Conservation (phyloP, 2,797 vertebrate genomes). For the Tenualosa ilisha region DNA sequence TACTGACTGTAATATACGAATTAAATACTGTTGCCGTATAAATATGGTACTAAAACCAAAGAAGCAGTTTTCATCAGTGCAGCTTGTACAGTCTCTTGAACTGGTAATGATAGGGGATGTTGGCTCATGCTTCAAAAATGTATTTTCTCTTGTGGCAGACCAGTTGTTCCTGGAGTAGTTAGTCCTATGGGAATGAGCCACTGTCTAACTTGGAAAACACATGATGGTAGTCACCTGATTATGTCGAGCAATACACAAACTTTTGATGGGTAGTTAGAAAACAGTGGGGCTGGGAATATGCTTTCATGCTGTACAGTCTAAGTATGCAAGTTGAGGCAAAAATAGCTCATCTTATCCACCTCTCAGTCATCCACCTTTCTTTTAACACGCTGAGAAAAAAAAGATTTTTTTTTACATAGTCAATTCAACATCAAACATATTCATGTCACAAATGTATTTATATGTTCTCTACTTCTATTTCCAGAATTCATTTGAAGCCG, state of each 20-base stretch:
- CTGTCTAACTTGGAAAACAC: neutral
- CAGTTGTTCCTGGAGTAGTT: neutral
- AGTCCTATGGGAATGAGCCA: neutral
- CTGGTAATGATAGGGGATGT: neutral
- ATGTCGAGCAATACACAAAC: neutral
- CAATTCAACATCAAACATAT: conserved; percentile 14
- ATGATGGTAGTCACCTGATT: neutral
- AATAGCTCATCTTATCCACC: neutral
- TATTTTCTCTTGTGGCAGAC: neutral
- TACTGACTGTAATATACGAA: no score
- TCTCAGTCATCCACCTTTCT: neutral
- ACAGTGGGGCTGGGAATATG: neutral
- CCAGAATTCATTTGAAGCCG: neutral
- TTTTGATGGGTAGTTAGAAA: neutral
- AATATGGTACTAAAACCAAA: no score
- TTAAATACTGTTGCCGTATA: no score
- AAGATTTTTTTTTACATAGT: neutral
- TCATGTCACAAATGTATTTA: neutral
- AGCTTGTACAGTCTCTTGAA: neutral
- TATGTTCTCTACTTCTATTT: neutral
- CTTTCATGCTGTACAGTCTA: neutral
- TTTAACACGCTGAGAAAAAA: neutral
- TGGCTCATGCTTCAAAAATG: neutral
- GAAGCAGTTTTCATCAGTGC: neutral
- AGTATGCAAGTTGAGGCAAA: neutral